These are phyloP conservation scores for Apostichopus californicus DNA, from an alignment of 35 echinoderm and acorn worm species.

Conservation along the genomic window DNA sequence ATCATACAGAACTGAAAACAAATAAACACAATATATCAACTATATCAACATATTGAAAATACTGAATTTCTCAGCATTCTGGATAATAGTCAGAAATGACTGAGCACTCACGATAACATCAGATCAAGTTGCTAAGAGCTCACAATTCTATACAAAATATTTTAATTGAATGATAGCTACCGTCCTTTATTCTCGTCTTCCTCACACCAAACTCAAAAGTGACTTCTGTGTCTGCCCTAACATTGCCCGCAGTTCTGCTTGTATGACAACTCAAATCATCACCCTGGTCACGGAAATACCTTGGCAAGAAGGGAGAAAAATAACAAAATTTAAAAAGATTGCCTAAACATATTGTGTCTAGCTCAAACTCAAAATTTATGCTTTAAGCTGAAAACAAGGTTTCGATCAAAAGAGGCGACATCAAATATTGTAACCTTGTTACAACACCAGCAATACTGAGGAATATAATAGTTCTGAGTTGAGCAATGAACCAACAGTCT, in stretches of 20 bases:
- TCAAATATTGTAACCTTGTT: no score
- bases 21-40: no score
- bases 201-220: conserved; percentile 98
- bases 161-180: conserved; percentile 11
- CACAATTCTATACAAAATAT: neutral
- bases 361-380: no score
- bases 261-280: conserved; percentile 52
- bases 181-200: conserved; percentile 63
- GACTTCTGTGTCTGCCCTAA: conserved; percentile 77
- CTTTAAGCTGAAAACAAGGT: no score
- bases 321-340: no score
- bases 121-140: neutral
- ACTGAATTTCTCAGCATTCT: no score
- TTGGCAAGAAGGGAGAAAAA: neutral
- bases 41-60: no score
- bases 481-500: no score
- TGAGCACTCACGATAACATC: neutral
- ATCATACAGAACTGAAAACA: conserved; percentile 66
- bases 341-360: no score
- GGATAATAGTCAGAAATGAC: neutral
- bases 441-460: no score
- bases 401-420: no score
- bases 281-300: conserved; percentile 77
- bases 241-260: conserved; percentile 66
- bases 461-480: no score